These are phyloP conservation scores for Clinocottus analis DNA, from an alignment of 2,113 vertebrate species.

Conservation along the genomic window DNA sequence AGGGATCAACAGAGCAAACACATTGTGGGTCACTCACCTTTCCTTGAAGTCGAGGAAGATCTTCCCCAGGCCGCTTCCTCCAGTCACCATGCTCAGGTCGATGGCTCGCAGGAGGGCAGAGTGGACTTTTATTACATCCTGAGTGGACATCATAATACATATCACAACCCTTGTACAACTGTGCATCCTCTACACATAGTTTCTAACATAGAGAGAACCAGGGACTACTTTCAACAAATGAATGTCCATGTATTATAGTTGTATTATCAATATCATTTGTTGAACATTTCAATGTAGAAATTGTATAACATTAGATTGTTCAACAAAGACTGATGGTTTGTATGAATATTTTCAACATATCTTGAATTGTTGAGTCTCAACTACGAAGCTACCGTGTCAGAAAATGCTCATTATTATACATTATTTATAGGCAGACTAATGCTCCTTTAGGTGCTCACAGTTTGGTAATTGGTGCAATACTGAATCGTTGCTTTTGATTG, in stretches of 20 bases:
- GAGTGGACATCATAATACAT: slow-evolving; percentile 11
- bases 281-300: background rate
- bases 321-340: background rate
- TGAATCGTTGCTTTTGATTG: background rate
- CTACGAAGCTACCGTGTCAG: background rate
- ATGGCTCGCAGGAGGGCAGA: slow-evolving; percentile 92
- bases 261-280: background rate
- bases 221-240: background rate
- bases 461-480: background rate
- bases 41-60: slow-evolving; percentile 98
- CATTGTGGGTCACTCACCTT: slow-evolving; percentile 81
- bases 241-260: too few relatives aligned
- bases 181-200: background rate
- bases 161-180: background rate
- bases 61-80: slow-evolving; percentile 90
- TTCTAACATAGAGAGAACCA: background rate
- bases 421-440: background rate
- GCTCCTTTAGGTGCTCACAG: background rate
- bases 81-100: slow-evolving; percentile 90
- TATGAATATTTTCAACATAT: background rate
- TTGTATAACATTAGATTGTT: background rate
- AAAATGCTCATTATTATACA: background rate
- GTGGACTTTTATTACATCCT: slow-evolving; percentile 96
- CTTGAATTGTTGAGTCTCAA: background rate
- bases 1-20: background rate